Conservation (phyloP, 2,113 vertebrate genomes). For the Strix aluco region DNA sequence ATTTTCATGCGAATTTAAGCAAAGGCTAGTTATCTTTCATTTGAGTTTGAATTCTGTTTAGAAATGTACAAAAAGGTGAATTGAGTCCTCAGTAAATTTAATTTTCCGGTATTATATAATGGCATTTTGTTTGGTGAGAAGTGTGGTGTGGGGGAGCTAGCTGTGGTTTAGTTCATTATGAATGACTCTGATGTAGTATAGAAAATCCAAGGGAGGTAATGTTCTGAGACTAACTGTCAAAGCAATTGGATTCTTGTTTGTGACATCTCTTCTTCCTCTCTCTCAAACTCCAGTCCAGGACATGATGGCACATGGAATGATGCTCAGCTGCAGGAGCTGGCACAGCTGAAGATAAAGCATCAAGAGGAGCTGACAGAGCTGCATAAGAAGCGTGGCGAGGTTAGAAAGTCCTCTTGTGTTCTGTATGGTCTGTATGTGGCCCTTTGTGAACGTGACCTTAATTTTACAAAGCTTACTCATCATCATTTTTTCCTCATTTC, state of each 20-base stretch:
- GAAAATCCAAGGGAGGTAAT: neutral
- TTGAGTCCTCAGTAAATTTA: neutral
- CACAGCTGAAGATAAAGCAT: slow-evolving; percentile 91
- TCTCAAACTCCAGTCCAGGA: slow-evolving; percentile 72
- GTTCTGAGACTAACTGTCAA: neutral
- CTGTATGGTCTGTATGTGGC: accelerated
- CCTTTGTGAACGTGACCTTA: neutral
- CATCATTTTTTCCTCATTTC: neutral
- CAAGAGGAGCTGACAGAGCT: slow-evolving; percentile 96
- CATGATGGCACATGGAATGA: slow-evolving; percentile 82
- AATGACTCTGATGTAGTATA: neutral
- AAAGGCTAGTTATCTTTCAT: neutral
- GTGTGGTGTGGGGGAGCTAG: neutral
- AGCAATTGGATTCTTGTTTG: neutral
- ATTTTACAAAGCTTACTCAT: neutral
- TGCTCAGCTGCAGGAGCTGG: slow-evolving; percentile 88
- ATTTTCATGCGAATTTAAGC: neutral
- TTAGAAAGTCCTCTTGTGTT: slow-evolving; percentile 24
- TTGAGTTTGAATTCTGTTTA: neutral
- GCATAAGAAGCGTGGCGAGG: slow-evolving; percentile 98
- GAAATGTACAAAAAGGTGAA: neutral
- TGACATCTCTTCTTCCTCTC: neutral
- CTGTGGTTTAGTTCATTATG: neutral
- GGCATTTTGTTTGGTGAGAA: neutral
- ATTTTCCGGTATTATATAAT: neutral